Evolutionary conservation across 92 coral and sea anemone species (phyloP).

Genomic region (Paramuricea clavata): DNA sequence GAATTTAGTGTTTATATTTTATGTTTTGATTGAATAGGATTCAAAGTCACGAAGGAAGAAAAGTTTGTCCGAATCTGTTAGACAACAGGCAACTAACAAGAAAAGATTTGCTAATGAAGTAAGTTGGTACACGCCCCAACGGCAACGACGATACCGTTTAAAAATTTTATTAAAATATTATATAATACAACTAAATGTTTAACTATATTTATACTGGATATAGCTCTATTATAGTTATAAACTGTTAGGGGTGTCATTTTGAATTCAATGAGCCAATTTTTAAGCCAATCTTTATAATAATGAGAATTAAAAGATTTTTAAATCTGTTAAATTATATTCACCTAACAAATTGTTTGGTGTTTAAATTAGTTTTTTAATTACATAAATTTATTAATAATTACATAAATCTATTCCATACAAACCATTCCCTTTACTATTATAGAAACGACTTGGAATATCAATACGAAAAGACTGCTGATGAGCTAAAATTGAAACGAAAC

Average conservation of each 20-base stretch:
- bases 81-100: conserved; percentile 86
- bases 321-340: no score
- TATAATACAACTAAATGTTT: no score
- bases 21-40: conserved; percentile 60
- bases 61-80: conserved; percentile 76
- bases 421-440: not conserved
- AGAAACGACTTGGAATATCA: conserved; percentile 84
- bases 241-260: no score
- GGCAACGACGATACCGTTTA: no score
- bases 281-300: no score
- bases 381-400: not conserved
- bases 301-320: no score
- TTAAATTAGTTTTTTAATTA: not conserved
- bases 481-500: conserved; percentile 81
- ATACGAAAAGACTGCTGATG: conserved; percentile 83
- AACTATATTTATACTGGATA: no score
- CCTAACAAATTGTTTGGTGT: no score
- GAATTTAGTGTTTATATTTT: not conserved
- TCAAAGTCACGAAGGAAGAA: conserved; percentile 82
- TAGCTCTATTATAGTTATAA: no score
- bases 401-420: not conserved
- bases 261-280: no score
- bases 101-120: conserved; percentile 80
- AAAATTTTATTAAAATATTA: no score
- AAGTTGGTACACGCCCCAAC: conserved; percentile 60